Conservation (phyloP, 2,113 vertebrate species). For the Meriones unguiculatus region DNA sequence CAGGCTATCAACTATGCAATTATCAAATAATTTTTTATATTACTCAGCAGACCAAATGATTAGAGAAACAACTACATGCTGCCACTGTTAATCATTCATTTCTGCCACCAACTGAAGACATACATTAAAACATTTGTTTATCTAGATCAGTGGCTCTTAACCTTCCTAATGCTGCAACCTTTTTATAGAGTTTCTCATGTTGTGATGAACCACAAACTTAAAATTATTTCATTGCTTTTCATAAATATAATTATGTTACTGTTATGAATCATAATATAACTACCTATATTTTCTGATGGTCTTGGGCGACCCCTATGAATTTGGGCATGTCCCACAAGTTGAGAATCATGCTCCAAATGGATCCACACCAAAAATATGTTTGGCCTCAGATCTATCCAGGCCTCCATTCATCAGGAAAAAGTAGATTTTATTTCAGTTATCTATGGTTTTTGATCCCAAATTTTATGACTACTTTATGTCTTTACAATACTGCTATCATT, state of each 20-base stretch:
- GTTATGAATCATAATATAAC: not conserved
- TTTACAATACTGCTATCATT: not conserved
- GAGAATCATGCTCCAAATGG: not conserved
- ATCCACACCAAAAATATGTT: not conserved
- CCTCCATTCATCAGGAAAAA: not conserved
- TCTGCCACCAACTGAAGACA: slow-evolving; percentile 17
- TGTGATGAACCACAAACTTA: not conserved
- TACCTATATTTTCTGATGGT: not conserved
- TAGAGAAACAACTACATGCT: slow-evolving; percentile 33
- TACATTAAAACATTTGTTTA: slow-evolving; percentile 48
- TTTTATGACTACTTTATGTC: not conserved
- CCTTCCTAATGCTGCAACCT: not conserved
- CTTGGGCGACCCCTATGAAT: not conserved
- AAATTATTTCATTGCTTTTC: not conserved
- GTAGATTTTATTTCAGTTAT: not conserved
- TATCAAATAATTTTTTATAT: not conserved
- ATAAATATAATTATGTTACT: not conserved
- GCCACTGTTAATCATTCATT: slow-evolving; percentile 5
- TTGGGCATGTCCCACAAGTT: not conserved
- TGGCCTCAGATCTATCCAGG: not conserved
- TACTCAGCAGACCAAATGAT: slow-evolving; percentile 43
- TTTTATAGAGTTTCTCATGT: not conserved
- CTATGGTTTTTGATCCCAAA: not conserved
- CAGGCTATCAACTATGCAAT: slow-evolving; percentile 21
- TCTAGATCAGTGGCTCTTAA: not conserved